Conservation (phyloP, 1,140 invertebrate species). For the Colletes latitarsis region DNA sequence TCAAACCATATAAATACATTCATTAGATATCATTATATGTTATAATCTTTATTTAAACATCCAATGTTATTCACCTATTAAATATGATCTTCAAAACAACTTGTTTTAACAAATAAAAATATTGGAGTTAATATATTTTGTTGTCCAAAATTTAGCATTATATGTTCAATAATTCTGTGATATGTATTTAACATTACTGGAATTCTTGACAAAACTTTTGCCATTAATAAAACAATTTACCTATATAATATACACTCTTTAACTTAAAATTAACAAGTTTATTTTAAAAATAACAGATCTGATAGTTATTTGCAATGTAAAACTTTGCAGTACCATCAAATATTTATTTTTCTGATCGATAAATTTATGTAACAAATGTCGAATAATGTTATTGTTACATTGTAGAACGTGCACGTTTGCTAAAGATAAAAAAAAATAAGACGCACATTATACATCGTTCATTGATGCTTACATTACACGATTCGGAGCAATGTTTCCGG, state of each 20-base stretch:
- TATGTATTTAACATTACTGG: neutral
- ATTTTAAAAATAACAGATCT: neutral
- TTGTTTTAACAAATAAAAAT: neutral
- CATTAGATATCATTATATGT: neutral
- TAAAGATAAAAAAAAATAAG: neutral
- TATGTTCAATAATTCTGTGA: neutral
- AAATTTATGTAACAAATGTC: neutral
- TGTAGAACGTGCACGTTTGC: neutral
- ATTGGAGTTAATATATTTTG: neutral
- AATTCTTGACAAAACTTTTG: neutral
- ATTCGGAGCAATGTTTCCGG: neutral
- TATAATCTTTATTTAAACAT: neutral
- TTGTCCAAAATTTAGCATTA: neutral
- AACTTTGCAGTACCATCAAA: neutral
- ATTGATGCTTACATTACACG: neutral
- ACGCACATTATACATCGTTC: neutral
- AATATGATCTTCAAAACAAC: neutral
- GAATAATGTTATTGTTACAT: neutral
- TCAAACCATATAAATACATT: conserved; percentile 10
- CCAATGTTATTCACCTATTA: neutral
- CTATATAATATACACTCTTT: neutral
- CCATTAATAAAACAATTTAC: neutral
- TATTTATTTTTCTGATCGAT: neutral
- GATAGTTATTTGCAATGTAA: neutral
- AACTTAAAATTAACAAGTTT: neutral